These are phyloP conservation scores for Zaprionus kolodkinae DNA, from an alignment of 1,140 invertebrate species.

Conservation along the genomic window DNA sequence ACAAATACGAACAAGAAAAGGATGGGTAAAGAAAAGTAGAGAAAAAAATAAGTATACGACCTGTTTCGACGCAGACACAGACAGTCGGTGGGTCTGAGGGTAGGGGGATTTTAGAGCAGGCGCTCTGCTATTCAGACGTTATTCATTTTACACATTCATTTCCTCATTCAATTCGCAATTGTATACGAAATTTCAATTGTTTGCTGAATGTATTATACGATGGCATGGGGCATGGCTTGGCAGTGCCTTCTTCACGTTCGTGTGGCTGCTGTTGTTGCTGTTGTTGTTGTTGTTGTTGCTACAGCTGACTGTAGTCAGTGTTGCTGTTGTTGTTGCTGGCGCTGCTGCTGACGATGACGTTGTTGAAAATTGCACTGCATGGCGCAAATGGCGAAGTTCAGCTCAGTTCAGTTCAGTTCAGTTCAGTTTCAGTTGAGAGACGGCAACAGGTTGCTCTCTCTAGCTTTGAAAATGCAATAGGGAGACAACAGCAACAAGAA, in stretches of 20 bases:
- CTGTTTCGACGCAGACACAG: conserved; percentile 64
- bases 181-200: conserved; percentile 82
- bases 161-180: conserved; percentile 83
- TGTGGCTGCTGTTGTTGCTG: conserved; percentile 23
- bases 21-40: conserved; percentile 33
- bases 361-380: conserved; percentile 80
- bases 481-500: conserved; percentile 58
- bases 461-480: conserved; percentile 79
- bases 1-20: not conserved
- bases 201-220: conserved; percentile 62
- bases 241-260: conserved; percentile 29
- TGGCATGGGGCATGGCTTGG: conserved; percentile 32
- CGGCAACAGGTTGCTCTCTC: conserved; percentile 69
- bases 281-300: conserved; percentile 26
- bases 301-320: conserved; percentile 16
- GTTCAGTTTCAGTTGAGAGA: conserved; percentile 30
- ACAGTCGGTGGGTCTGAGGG: not conserved
- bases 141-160: conserved; percentile 83
- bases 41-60: conserved; percentile 75
- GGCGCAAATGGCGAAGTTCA: conserved; percentile 79
- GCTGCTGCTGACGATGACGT: conserved; percentile 65
- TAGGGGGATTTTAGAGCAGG: not conserved
- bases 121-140: conserved; percentile 73
- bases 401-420: conserved; percentile 46
- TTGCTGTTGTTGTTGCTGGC: conserved; percentile 29